These are phyloP conservation scores for Atethmia centrago DNA, from an alignment of 2,888 invertebrate genomes.

Conservation along the genomic window DNA sequence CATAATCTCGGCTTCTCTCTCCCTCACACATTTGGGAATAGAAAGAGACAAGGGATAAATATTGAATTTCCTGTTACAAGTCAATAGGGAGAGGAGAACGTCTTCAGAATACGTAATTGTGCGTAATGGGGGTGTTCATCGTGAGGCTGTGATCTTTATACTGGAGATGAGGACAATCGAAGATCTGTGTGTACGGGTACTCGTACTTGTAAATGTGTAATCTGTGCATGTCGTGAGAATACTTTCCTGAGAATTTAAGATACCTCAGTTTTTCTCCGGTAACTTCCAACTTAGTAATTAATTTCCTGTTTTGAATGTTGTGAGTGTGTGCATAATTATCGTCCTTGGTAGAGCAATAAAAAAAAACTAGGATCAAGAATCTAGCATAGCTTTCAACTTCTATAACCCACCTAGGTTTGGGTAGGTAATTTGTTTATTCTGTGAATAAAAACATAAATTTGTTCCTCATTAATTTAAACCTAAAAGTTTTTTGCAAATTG, in stretches of 20 bases:
- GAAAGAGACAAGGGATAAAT: slow-evolving; percentile 39
- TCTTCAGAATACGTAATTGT: slow-evolving; percentile 56
- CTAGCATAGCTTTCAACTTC: background rate
- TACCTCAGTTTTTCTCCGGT: background rate
- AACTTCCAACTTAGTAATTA: background rate
- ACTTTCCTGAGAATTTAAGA: background rate
- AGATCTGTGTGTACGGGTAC: slow-evolving; percentile 23
- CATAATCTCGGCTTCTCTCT: slow-evolving; percentile 47
- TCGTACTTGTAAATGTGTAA: slow-evolving; percentile 24
- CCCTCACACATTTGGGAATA: slow-evolving; percentile 13
- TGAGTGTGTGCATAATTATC: background rate
- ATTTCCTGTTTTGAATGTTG: background rate
- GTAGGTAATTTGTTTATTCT: background rate
- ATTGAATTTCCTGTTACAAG: slow-evolving; percentile 61
- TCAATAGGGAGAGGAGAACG: slow-evolving; percentile 56
- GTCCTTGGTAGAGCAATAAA: background rate
- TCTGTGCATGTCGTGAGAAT: background rate
- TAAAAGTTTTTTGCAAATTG: too few species aligned
- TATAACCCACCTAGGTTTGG: background rate
- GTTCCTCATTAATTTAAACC: too few species aligned
- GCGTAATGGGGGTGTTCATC: slow-evolving; percentile 32
- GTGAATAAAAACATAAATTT: background rate
- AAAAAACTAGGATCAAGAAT: background rate
- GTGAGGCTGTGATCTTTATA: slow-evolving; percentile 39
- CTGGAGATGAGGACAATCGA: slow-evolving; percentile 13